Evolutionary conservation across 2,888 invertebrate genomes (phyloP).

Genomic region (Polydrusus tereticollis): DNA sequence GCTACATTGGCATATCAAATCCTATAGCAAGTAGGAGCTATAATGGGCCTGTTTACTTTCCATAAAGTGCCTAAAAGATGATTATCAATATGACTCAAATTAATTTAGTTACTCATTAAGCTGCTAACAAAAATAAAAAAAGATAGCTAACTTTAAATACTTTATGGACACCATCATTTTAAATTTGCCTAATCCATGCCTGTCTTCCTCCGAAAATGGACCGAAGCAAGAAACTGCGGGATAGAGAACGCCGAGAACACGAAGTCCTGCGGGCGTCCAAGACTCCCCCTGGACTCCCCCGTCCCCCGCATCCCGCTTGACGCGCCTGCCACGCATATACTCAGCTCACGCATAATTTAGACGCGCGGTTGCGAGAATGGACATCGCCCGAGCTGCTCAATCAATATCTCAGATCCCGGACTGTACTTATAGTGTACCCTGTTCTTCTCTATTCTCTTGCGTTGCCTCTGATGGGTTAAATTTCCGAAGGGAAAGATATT

Average conservation of each 20-base stretch:
- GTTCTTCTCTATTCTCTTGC: conserved; percentile 26
- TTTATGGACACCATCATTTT: background rate
- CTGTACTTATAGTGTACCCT: conserved; percentile 37
- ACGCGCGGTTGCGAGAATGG: conserved; percentile 68
- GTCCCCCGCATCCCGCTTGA: conserved; percentile 57
- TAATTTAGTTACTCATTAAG: too few relatives aligned
- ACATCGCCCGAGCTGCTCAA: conserved; percentile 63
- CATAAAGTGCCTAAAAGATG: too few relatives aligned
- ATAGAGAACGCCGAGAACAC: conserved; percentile 46
- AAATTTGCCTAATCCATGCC: conserved; percentile 3
- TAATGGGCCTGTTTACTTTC: too few relatives aligned
- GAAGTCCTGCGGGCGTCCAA: conserved; percentile 50
- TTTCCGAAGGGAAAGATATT: conserved; percentile 18
- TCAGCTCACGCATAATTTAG: conserved; percentile 69
- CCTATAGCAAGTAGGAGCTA: too few relatives aligned
- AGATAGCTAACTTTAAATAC: too few relatives aligned
- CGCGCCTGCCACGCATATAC: conserved; percentile 66
- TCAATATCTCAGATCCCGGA: conserved; percentile 49
- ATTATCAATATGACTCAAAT: too few relatives aligned
- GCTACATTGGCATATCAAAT: too few relatives aligned
- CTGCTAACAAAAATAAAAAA: too few relatives aligned
- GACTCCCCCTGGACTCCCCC: conserved; percentile 41
- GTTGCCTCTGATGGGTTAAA: conserved; percentile 25
- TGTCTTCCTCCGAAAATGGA: conserved; percentile 46
- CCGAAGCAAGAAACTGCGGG: conserved; percentile 49